A percentile compares a stretch with the other conserved stretches of the same genome.
Evolutionary conservation across 2,888 invertebrate genomes (phyloP).

Genomic region (Tanypteryx hageni): DNA sequence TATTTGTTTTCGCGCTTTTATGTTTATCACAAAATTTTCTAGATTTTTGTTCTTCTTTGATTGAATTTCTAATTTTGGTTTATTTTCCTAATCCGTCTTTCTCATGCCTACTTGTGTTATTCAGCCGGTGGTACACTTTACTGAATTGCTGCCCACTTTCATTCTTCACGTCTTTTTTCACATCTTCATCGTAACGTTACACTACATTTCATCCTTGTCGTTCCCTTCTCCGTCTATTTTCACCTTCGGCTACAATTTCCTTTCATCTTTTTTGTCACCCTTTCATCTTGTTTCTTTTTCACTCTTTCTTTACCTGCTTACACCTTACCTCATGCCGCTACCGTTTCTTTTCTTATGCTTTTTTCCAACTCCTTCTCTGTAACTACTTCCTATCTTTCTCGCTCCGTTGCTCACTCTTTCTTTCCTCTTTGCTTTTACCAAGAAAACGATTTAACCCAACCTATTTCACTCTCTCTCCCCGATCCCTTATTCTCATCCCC

Average conservation of each 20-base stretch:
- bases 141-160: too few species aligned
- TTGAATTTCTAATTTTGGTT: too few species aligned
- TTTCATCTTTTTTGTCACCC: neutral
- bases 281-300: neutral
- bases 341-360: neutral
- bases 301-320: neutral
- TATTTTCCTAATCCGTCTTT: too few species aligned
- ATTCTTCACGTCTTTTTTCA: too few species aligned
- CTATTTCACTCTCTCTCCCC: neutral
- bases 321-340: slow-evolving; percentile 3
- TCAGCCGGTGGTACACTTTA: too few species aligned
- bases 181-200: too few species aligned
- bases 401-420: neutral
- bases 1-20: too few species aligned
- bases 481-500: neutral
- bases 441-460: neutral
- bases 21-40: too few species aligned
- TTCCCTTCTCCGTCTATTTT: neutral
- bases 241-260: neutral
- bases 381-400: neutral
- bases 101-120: too few species aligned
- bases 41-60: too few species aligned
- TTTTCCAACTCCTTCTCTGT: neutral
- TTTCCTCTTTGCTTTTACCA: neutral
- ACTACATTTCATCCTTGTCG: neutral